Evolutionary conservation across 1,140 invertebrate genomes (phyloP).

Genomic region (Leptinotarsa undecemlineata): DNA sequence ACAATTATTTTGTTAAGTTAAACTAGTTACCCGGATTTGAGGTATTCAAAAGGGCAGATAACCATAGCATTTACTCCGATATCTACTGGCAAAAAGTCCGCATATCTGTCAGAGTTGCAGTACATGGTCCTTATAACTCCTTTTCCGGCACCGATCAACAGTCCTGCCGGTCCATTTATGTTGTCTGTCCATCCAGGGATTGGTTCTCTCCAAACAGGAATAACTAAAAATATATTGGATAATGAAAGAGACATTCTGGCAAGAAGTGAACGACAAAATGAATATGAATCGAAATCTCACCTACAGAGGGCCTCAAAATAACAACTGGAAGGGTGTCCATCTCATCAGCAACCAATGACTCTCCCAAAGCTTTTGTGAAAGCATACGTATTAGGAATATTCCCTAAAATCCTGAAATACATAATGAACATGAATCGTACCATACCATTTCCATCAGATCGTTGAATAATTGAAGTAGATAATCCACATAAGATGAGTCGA

Average conservation of each 20-base stretch:
- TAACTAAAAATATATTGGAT: conserved; percentile 58
- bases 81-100: conserved; percentile 88
- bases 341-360: conserved; percentile 78
- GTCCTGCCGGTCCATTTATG: conserved; percentile 84
- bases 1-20: no score
- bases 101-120: conserved; percentile 74
- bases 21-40: conserved; percentile 2
- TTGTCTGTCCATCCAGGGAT: conserved; percentile 93
- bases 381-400: conserved; percentile 89
- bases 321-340: conserved; percentile 78
- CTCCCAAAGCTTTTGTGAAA: conserved; percentile 87
- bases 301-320: conserved; percentile 89
- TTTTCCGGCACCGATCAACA: conserved; percentile 79
- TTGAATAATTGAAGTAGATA: background rate
- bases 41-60: background rate
- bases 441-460: no score
- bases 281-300: conserved; percentile 55
- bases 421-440: no score
- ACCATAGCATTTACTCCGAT: conserved; percentile 78
- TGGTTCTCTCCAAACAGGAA: conserved; percentile 80
- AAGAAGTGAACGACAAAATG: background rate
- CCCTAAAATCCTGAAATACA: conserved; percentile 67
- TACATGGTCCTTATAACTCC: conserved; percentile 85
- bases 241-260: background rate
- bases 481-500: background rate